Percentiles rank a stretch among this genome's conserved stretches.
Evolutionary conservation across 2,888 invertebrate species (phyloP).

Genomic region (Nineta flava): DNA sequence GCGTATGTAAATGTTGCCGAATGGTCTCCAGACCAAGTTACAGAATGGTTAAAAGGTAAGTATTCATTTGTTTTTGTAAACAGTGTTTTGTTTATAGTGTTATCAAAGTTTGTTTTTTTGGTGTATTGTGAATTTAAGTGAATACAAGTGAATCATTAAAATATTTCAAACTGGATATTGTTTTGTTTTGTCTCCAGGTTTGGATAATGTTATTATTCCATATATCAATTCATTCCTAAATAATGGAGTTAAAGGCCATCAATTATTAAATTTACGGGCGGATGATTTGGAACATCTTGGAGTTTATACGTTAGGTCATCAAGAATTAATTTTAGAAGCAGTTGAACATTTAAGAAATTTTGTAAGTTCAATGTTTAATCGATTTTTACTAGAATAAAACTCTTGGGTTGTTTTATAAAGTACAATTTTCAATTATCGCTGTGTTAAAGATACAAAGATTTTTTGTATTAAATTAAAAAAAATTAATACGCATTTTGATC

Average conservation of each 20-base stretch:
- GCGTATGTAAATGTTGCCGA: constrained; percentile 74
- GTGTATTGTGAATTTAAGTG: not conserved
- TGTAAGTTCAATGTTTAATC: constrained; percentile 35
- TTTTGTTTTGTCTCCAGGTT: constrained; percentile 35
- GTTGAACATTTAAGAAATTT: constrained; percentile 80
- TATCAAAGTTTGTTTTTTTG: constrained; percentile 9
- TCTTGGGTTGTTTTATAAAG: not conserved
- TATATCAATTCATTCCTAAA: constrained; percentile 69
- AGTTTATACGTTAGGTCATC: constrained; percentile 76
- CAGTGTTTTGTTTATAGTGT: not conserved
- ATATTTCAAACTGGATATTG: too few relatives aligned
- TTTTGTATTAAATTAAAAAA: too few relatives aligned
- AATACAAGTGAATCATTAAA: too few relatives aligned
- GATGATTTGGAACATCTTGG: constrained; percentile 81
- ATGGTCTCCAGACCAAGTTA: constrained; percentile 82
- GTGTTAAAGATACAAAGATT: not conserved
- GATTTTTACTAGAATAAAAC: constrained; percentile 1
- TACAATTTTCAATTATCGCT: not conserved
- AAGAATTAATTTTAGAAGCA: constrained; percentile 83
- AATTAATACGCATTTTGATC: too few relatives aligned
- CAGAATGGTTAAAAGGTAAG: constrained; percentile 77
- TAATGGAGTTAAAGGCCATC: constrained; percentile 66
- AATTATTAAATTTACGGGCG: constrained; percentile 68
- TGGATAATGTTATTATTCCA: constrained; percentile 61
- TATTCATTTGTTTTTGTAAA: constrained; percentile 2